These are phyloP conservation scores for Oncopeltus fasciatus DNA, from an alignment of 1,140 invertebrate genomes.

Conservation along the genomic window DNA sequence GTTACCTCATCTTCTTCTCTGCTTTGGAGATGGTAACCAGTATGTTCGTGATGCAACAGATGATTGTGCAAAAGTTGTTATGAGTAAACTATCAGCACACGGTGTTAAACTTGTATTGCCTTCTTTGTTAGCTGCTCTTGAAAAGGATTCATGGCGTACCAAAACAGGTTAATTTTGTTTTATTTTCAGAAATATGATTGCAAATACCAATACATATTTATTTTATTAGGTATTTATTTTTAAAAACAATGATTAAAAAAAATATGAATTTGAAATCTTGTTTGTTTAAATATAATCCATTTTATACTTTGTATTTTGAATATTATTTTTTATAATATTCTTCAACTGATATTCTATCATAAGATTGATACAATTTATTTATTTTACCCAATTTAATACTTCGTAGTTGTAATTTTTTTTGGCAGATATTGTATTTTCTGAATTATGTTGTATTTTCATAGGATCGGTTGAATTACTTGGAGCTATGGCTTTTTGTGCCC, in stretches of 20 bases:
- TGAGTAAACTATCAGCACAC: slow-evolving; percentile 90
- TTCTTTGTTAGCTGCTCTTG: slow-evolving; percentile 77
- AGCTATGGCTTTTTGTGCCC: slow-evolving; percentile 95
- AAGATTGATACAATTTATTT: background rate
- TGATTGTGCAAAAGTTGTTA: slow-evolving; percentile 87
- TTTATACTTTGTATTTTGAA: no score
- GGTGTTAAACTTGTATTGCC: slow-evolving; percentile 89
- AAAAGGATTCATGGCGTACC: slow-evolving; percentile 97
- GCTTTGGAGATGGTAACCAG: slow-evolving; percentile 89
- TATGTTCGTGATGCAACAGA: slow-evolving; percentile 84
- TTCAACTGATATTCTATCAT: background rate
- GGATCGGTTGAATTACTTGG: slow-evolving; percentile 92
- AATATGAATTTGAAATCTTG: no score
- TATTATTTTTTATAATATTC: background rate
- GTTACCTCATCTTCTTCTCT: slow-evolving; percentile 82
- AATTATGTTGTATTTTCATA: slow-evolving; percentile 25
- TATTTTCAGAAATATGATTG: no score
- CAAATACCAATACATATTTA: no score
- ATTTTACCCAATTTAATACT: background rate
- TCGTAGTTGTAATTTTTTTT: background rate
- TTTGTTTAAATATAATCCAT: no score
- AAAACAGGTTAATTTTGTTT: slow-evolving; percentile 59
- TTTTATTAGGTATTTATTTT: no score
- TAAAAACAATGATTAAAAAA: no score
- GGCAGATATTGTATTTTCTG: background rate